These are phyloP conservation scores for Amphiprion ocellaris DNA, from an alignment of 2,113 vertebrate genomes.

Conservation along the genomic window DNA sequence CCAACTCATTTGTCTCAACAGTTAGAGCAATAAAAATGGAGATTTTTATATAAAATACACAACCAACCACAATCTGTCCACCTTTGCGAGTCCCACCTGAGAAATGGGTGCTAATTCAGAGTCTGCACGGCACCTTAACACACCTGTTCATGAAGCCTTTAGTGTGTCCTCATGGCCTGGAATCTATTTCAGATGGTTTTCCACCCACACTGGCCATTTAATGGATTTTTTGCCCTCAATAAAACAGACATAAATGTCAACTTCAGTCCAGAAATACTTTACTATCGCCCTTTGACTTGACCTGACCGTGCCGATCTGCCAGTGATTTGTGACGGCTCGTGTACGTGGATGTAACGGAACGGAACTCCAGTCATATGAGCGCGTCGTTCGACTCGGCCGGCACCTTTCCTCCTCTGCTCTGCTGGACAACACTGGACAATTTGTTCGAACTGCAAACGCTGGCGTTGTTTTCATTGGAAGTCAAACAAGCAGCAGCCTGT, in stretches of 20 bases:
- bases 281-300: not conserved
- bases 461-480: slow-evolving; percentile 80
- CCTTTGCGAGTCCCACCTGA: not conserved
- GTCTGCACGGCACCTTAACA: not conserved
- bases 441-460: slow-evolving; percentile 81
- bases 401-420: slow-evolving; percentile 40
- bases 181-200: slow-evolving; percentile 11
- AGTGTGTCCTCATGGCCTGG: not conserved
- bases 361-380: not conserved
- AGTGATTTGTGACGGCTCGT: not conserved
- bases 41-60: not conserved
- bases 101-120: not conserved
- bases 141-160: slow-evolving; percentile 9
- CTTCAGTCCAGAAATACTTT: slow-evolving; percentile 36
- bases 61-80: not conserved
- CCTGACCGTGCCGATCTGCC: not conserved
- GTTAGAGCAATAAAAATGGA: not conserved
- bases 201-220: not conserved
- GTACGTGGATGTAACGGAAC: not conserved
- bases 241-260: slow-evolving; percentile 22
- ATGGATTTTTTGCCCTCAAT: not conserved
- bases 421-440: slow-evolving; percentile 80
- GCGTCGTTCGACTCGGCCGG: not conserved
- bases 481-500: slow-evolving; percentile 86
- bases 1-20: not conserved